Percentiles rank a stretch among this genome's conserved stretches.
phyloP scores from a whole-genome alignment of 2,113 vertebrate genomes.

The Orthochromis indermauri region DNA sequence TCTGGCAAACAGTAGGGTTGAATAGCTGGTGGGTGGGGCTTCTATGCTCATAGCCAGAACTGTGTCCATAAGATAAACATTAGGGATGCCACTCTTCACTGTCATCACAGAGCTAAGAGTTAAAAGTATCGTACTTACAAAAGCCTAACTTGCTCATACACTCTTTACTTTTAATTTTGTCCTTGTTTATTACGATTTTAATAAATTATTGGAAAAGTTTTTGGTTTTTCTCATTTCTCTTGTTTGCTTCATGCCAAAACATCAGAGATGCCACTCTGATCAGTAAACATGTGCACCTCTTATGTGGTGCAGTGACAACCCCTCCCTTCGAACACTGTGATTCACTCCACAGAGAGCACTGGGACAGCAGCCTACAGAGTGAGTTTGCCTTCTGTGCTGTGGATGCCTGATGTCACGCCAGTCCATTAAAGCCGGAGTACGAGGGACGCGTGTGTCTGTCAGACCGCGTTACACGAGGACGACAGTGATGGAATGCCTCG shows the following conservation, averaged over 20 bases:
- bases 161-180: background rate
- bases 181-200: background rate
- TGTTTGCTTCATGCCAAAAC: background rate
- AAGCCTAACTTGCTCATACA: background rate
- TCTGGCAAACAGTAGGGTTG: background rate
- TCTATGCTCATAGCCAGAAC: background rate
- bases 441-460: slow-evolving; percentile 48
- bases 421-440: slow-evolving; percentile 44
- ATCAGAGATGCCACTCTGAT: background rate
- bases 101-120: background rate
- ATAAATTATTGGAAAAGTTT: background rate
- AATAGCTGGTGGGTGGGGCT: background rate
- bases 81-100: background rate
- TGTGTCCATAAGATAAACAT: background rate
- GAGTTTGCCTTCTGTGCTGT: slow-evolving; percentile 1
- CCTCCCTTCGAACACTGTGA: background rate
- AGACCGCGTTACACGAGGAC: slow-evolving; percentile 21
- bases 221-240: background rate
- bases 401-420: slow-evolving; percentile 37
- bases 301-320: background rate
- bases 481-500: slow-evolving; percentile 43
- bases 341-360: background rate
- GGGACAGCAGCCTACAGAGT: slow-evolving; percentile 13
- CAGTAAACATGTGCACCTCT: background rate
- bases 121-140: background rate